These are phyloP conservation scores for Myotis davidii DNA, from an alignment of 2,113 vertebrate species.

Conservation along the genomic window DNA sequence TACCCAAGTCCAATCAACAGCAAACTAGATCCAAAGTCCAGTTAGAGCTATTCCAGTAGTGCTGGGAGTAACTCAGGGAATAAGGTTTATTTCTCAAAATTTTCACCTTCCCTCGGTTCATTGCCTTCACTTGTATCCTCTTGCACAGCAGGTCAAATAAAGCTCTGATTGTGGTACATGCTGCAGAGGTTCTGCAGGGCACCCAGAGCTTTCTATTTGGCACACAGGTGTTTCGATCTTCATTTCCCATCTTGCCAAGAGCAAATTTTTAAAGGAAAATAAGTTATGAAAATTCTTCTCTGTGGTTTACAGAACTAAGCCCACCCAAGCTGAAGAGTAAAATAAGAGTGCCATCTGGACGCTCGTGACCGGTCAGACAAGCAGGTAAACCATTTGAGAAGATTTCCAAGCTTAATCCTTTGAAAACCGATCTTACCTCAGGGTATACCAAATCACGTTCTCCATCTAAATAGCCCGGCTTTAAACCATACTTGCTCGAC, in stretches of 20 bases:
- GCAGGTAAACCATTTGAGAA: slow-evolving; percentile 77
- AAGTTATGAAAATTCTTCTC: slow-evolving; percentile 49
- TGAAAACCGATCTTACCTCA: slow-evolving; percentile 66
- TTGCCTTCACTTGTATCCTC: not conserved
- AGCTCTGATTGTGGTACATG: not conserved
- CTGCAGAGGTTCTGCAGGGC: not conserved
- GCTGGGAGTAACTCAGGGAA: not conserved
- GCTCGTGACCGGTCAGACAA: slow-evolving; percentile 61
- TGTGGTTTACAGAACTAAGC: slow-evolving; percentile 63
- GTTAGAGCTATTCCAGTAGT: not conserved
- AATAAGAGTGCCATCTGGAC: slow-evolving; percentile 42
- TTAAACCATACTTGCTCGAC: slow-evolving; percentile 45
- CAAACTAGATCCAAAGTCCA: not conserved
- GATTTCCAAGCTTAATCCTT: slow-evolving; percentile 58
- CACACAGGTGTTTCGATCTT: slow-evolving; percentile 69
- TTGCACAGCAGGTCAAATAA: not conserved
- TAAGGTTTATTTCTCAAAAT: not conserved
- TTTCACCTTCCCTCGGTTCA: not conserved
- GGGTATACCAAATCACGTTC: slow-evolving; percentile 47
- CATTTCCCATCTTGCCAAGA: slow-evolving; percentile 68
- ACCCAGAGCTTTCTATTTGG: slow-evolving; percentile 45
- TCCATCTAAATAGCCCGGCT: not conserved
- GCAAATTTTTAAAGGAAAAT: slow-evolving; percentile 51
- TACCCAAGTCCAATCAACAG: not conserved
- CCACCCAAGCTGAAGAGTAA: slow-evolving; percentile 80